Percentiles rank a stretch among this genome's conserved stretches.
phyloP scores from a whole-genome alignment of 2,797 vertebrate species.

The Malurus leucopterus region DNA sequence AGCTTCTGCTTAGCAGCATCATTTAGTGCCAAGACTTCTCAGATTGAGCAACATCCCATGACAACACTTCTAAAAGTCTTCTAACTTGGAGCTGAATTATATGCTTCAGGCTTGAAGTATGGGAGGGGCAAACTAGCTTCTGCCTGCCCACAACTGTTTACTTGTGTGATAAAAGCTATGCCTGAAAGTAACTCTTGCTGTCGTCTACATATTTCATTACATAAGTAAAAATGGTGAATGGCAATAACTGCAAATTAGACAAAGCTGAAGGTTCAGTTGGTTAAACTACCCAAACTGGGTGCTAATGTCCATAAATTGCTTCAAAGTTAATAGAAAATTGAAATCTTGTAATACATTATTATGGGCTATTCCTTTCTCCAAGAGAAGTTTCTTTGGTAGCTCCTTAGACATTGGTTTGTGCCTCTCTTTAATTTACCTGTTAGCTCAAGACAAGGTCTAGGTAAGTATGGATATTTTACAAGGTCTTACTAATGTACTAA shows the following conservation, averaged over 20 bases:
- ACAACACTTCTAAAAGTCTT: background rate
- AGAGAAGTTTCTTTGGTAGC: background rate
- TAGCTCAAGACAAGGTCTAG: background rate
- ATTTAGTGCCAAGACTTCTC: background rate
- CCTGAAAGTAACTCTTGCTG: constrained; percentile 27
- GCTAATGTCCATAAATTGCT: background rate
- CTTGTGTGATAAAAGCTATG: background rate
- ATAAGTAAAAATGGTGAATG: background rate
- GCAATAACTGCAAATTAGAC: background rate
- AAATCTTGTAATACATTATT: background rate
- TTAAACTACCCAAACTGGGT: background rate
- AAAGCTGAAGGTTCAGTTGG: background rate
- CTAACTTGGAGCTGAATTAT: constrained; percentile 24
- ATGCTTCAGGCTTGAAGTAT: background rate
- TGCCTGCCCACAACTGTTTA: constrained; percentile 39
- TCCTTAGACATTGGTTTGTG: background rate
- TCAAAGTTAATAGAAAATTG: background rate
- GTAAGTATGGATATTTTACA: background rate
- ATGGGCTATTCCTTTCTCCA: background rate
- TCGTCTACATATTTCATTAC: background rate
- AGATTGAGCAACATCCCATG: background rate
- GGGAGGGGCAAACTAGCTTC: constrained; percentile 57
- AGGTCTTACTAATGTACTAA: background rate
- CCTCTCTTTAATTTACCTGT: background rate
- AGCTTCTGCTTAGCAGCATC: background rate